These are phyloP conservation scores for Thymelicus sylvestris DNA, from an alignment of 2,888 invertebrate species.

Conservation along the genomic window DNA sequence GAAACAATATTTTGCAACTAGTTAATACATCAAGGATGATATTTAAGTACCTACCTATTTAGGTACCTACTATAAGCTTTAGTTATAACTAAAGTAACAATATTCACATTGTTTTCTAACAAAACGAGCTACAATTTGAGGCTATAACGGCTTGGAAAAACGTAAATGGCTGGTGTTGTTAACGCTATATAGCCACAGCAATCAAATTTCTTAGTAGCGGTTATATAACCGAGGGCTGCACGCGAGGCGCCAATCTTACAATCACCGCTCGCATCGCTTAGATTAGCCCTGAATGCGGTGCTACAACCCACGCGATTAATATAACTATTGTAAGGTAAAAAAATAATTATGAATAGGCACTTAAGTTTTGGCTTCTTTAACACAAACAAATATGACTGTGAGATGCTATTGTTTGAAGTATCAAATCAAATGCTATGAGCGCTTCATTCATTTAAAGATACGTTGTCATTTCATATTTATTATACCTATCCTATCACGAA, in stretches of 20 bases:
- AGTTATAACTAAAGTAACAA: neutral
- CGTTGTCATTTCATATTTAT: too few relatives aligned
- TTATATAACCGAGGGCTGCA: constrained; percentile 49
- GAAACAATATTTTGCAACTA: too few relatives aligned
- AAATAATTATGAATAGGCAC: neutral
- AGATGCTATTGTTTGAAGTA: too few relatives aligned
- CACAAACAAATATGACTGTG: too few relatives aligned
- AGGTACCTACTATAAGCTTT: neutral
- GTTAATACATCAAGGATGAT: too few relatives aligned
- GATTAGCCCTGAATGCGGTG: constrained; percentile 51
- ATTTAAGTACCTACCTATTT: too few relatives aligned
- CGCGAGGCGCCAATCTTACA: constrained; percentile 71
- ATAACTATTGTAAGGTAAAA: constrained; percentile 30
- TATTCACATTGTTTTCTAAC: neutral
- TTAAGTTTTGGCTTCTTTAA: too few relatives aligned
- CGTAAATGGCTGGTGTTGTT: constrained; percentile 10
- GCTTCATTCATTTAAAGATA: too few relatives aligned
- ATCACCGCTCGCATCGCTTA: constrained; percentile 65
- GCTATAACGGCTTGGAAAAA: constrained; percentile 12
- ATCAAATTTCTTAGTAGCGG: constrained; percentile 37
- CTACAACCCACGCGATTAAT: constrained; percentile 11
- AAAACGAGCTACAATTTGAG: constrained; percentile 8
- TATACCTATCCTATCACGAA: too few relatives aligned
- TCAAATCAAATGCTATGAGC: too few relatives aligned
- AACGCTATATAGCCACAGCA: constrained; percentile 15